A percentile compares a stretch with the other conserved stretches of the same genome.
Evolutionary conservation across 2,113 vertebrate species (phyloP).

Genomic region (Romanogobio albipinnatus): DNA sequence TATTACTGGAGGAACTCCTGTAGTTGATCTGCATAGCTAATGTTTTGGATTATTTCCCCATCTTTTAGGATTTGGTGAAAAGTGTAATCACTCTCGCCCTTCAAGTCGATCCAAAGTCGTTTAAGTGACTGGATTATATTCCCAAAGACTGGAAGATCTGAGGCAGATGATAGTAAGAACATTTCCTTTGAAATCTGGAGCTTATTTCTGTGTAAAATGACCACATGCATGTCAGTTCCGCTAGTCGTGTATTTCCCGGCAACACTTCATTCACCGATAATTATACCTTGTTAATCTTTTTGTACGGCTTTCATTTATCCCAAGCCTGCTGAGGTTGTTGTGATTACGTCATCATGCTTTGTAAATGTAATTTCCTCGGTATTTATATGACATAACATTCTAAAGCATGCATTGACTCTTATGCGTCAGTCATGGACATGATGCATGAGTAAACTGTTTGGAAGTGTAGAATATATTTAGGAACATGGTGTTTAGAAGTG

Average conservation of each 20-base stretch:
- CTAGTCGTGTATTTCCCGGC: background rate
- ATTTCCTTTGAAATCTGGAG: conserved; percentile 21
- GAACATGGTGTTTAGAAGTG: background rate
- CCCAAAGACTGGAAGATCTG: background rate
- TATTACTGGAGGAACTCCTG: background rate
- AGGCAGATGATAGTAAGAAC: background rate
- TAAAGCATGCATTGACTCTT: background rate
- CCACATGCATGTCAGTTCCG: background rate
- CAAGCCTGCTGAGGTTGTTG: background rate
- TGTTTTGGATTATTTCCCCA: conserved; percentile 27
- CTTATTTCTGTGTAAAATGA: conserved; percentile 1
- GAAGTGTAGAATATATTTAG: background rate
- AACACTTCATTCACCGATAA: conserved; percentile 32
- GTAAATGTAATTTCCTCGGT: conserved; percentile 14
- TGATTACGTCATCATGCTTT: conserved; percentile 11
- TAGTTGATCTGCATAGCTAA: background rate
- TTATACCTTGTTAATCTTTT: conserved; percentile 21
- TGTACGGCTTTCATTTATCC: background rate
- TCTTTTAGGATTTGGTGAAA: conserved; percentile 26
- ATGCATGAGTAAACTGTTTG: conserved; percentile 1
- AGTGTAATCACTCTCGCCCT: background rate
- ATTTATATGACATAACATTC: conserved; percentile 18
- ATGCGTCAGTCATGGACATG: background rate
- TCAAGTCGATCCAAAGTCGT: conserved; percentile 9
- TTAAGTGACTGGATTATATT: conserved; percentile 1